Evolutionary conservation across 1,140 invertebrate species (phyloP).

Genomic region (Stegodyphus mimosarum): DNA sequence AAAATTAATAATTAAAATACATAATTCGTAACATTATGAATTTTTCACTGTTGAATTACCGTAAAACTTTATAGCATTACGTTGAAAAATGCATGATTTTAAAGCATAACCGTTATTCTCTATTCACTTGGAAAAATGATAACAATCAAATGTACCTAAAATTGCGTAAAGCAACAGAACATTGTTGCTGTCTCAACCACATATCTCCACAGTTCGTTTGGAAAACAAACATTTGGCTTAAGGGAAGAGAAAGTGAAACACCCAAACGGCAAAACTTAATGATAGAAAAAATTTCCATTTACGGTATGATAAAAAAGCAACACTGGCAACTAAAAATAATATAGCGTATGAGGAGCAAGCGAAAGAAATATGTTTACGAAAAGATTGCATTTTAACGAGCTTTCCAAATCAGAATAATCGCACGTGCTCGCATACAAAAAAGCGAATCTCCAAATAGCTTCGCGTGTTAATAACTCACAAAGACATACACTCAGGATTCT

Average conservation of each 20-base stretch:
- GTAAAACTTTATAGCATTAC: no score
- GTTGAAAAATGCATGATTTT: background rate
- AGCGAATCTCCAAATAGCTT: conserved; percentile 28
- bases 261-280: conserved; percentile 37
- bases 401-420: conserved; percentile 34
- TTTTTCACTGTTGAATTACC: no score
- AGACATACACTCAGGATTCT: conserved; percentile 4
- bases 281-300: conserved; percentile 13
- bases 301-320: conserved; percentile 9
- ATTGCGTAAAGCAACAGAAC: background rate
- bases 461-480: conserved; percentile 50
- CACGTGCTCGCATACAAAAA: background rate
- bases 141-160: background rate
- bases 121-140: background rate
- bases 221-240: background rate
- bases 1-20: no score
- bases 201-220: background rate
- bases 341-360: background rate
- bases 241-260: background rate
- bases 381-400: conserved; percentile 57
- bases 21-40: no score
- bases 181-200: background rate
- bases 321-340: conserved; percentile 10
- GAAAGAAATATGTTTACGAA: conserved; percentile 34
- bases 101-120: background rate